Evolutionary conservation across 2,888 invertebrate genomes (phyloP).

Genomic region (Elaeidobius kamerunicus): DNA sequence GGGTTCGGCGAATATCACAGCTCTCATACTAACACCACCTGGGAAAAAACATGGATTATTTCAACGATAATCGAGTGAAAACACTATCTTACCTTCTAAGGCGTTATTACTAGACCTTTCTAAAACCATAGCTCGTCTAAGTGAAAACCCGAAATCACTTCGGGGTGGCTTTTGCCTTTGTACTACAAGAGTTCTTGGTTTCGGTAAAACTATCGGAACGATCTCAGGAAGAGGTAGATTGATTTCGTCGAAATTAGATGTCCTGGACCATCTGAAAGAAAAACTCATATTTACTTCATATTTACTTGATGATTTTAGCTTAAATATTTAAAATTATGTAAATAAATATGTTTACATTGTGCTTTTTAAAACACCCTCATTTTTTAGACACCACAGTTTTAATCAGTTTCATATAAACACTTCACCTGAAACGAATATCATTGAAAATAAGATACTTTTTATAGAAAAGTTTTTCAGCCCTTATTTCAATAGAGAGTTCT

Average conservation of each 20-base stretch:
- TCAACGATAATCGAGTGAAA: neutral
- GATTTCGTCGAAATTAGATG: slow-evolving; percentile 71
- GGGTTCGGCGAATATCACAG: slow-evolving; percentile 89
- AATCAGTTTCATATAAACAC: too few species aligned
- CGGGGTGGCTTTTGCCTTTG: slow-evolving; percentile 77
- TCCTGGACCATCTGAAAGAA: slow-evolving; percentile 63
- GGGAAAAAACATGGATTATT: slow-evolving; percentile 1
- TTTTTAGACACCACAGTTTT: too few species aligned
- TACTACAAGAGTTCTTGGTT: slow-evolving; percentile 72
- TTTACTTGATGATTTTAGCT: too few species aligned
- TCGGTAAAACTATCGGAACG: slow-evolving; percentile 64
- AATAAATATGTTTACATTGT: too few species aligned
- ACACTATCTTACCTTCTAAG: slow-evolving; percentile 30
- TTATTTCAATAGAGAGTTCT: too few species aligned
- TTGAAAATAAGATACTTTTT: too few species aligned
- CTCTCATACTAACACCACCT: slow-evolving; percentile 55
- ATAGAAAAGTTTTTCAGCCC: too few species aligned
- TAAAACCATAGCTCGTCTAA: slow-evolving; percentile 82
- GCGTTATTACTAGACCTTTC: slow-evolving; percentile 52
- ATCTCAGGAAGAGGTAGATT: slow-evolving; percentile 70
- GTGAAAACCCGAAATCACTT: slow-evolving; percentile 91
- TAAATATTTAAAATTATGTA: too few species aligned
- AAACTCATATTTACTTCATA: neutral
- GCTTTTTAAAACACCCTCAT: too few species aligned
- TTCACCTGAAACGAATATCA: too few species aligned